Evolutionary conservation across 2,797 vertebrate species (phyloP).

Genomic region (Pantherophis alleghaniensis): DNA sequence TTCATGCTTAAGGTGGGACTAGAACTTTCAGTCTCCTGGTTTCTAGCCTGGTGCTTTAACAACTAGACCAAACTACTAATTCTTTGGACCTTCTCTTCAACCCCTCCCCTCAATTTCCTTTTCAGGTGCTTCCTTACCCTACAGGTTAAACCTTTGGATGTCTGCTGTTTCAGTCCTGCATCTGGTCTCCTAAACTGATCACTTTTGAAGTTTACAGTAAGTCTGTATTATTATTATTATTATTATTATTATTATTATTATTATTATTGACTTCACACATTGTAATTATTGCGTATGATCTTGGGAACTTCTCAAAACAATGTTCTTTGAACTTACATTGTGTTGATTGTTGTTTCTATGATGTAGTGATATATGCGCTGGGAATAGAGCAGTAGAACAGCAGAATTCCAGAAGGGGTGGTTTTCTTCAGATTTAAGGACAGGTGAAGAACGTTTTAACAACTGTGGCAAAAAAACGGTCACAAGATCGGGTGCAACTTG

Average conservation of each 20-base stretch:
- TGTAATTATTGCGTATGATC: neutral
- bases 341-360: neutral
- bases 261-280: neutral
- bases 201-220: constrained; percentile 31
- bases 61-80: neutral
- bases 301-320: neutral
- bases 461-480: neutral
- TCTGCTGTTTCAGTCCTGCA: constrained; percentile 46
- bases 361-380: neutral
- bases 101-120: constrained; percentile 28
- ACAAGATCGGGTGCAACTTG: neutral
- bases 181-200: constrained; percentile 11
- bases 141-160: constrained; percentile 35
- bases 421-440: neutral
- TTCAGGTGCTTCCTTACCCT: constrained; percentile 51
- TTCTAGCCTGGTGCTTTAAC: neutral
- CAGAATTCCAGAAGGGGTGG: neutral
- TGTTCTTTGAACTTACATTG: neutral
- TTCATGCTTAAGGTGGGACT: too few relatives aligned
- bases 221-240: neutral
- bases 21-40: neutral
- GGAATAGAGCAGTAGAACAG: neutral
- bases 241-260: neutral
- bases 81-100: neutral
- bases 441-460: neutral